Conservation (phyloP, 2,888 invertebrate species). For the Oxystoma pomonae region DNA sequence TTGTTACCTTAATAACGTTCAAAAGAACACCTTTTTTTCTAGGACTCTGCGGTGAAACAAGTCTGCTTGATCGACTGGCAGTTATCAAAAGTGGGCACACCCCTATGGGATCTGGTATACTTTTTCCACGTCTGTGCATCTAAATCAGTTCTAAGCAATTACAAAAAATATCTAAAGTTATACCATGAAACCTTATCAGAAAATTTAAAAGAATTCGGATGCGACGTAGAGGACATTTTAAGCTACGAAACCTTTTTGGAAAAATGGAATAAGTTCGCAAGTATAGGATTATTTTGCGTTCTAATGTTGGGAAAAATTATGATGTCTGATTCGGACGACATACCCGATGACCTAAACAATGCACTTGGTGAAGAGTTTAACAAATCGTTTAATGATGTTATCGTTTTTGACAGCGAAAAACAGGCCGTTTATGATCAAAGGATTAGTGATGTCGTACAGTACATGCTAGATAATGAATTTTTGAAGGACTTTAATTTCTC, state of each 20-base stretch:
- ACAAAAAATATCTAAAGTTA: constrained; percentile 27
- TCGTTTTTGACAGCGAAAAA: neutral
- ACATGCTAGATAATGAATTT: neutral
- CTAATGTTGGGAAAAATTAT: constrained; percentile 15
- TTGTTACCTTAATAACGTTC: no score
- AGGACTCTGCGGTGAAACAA: constrained; percentile 12
- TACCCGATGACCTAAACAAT: constrained; percentile 1
- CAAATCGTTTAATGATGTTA: neutral
- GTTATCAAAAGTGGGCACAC: constrained; percentile 24
- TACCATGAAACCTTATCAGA: constrained; percentile 30
- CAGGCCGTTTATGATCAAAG: neutral
- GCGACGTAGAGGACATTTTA: constrained; percentile 29
- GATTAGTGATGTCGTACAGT: neutral
- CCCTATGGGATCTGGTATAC: constrained; percentile 32
- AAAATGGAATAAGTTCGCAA: constrained; percentile 11
- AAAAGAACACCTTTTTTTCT: no score
- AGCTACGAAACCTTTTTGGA: constrained; percentile 14
- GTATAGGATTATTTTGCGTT: constrained; percentile 13
- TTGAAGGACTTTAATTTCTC: neutral
- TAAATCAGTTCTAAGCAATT: constrained; percentile 26
- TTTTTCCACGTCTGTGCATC: constrained; percentile 30
- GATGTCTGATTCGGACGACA: constrained; percentile 17
- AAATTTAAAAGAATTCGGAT: constrained; percentile 27
- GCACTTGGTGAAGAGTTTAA: neutral
- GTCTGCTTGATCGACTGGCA: constrained; percentile 36